A percentile compares a stretch with the other conserved stretches of the same genome.
Evolutionary conservation across 92 coral and sea anemone genomes (phyloP).

Genomic region (Phenganax marumi): DNA sequence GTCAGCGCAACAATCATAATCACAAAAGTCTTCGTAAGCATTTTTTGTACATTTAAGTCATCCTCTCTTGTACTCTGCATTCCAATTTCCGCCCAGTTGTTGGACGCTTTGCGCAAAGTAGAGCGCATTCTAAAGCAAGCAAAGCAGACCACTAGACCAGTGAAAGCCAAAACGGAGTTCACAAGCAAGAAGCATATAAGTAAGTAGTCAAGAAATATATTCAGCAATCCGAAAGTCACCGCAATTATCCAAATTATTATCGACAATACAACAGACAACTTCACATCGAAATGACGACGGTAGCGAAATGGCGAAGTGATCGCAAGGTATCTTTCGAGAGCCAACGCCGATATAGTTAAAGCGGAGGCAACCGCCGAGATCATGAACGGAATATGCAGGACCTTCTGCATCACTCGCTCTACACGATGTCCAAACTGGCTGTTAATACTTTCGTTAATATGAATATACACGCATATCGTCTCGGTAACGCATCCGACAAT

Average conservation of each 20-base stretch:
- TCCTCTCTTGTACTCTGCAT: background rate
- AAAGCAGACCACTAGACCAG: background rate
- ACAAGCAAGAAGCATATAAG: background rate
- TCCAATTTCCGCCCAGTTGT: background rate
- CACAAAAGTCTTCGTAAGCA: slow-evolving; percentile 64
- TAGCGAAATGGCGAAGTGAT: slow-evolving; percentile 54
- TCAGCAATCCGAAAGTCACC: background rate
- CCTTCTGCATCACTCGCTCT: slow-evolving; percentile 43
- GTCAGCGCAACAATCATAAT: slow-evolving; percentile 60
- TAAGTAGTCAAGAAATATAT: background rate
- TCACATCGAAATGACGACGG: background rate
- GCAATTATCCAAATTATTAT: slow-evolving; percentile 4
- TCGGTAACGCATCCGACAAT: slow-evolving; percentile 63
- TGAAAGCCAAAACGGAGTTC: background rate
- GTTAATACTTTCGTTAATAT: slow-evolving; percentile 52
- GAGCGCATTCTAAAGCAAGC: background rate
- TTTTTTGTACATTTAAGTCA: slow-evolving; percentile 31
- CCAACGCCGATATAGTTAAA: slow-evolving; percentile 68
- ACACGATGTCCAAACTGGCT: slow-evolving; percentile 26
- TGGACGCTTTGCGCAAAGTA: background rate
- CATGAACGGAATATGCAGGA: slow-evolving; percentile 64
- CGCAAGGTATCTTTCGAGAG: slow-evolving; percentile 68
- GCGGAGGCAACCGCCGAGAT: slow-evolving; percentile 69
- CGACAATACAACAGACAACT: background rate
- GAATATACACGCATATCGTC: slow-evolving; percentile 61